A percentile compares a stretch with the other conserved stretches of the same genome.
Evolutionary conservation across 2,888 invertebrate genomes (phyloP).

Genomic region (Drosophila incognita): DNA sequence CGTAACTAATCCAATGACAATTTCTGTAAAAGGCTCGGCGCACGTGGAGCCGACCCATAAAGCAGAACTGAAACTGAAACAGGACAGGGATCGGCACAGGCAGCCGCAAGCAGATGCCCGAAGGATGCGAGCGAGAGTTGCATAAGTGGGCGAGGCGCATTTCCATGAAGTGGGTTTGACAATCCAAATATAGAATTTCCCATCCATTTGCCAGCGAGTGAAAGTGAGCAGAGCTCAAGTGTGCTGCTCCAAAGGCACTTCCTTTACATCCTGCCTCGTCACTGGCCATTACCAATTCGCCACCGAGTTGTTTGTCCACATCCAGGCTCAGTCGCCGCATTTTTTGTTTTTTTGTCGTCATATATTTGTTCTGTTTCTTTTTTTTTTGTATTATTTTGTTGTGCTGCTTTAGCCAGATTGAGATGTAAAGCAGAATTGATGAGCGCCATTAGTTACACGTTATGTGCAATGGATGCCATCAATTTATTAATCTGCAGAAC

Average conservation of each 20-base stretch:
- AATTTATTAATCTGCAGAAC: conserved; percentile 86
- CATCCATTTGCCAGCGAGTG: conserved; percentile 45
- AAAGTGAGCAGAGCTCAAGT: conserved; percentile 59
- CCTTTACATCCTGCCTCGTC: conserved; percentile 48
- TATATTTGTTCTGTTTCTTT: conserved; percentile 12
- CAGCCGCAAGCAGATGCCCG: conserved; percentile 10
- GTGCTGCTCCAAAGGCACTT: conserved; percentile 24
- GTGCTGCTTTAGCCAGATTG: conserved; percentile 84
- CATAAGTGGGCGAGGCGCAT: conserved; percentile 35
- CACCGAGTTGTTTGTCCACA: conserved; percentile 49
- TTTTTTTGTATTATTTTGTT: conserved; percentile 26
- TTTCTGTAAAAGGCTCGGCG: conserved; percentile 35
- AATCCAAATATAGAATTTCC: conserved; percentile 40
- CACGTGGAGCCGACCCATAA: conserved; percentile 22
- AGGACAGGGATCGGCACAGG: conserved; percentile 5
- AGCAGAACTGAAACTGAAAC: neutral
- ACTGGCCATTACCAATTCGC: conserved; percentile 65
- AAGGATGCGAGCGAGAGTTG: conserved; percentile 36
- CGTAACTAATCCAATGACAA: conserved; percentile 68
- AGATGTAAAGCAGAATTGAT: conserved; percentile 86
- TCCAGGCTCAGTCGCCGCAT: conserved; percentile 29
- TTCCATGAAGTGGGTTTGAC: conserved; percentile 27
- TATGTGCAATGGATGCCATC: conserved; percentile 86
- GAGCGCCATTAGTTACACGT: conserved; percentile 86
- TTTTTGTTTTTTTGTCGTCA: conserved; percentile 11